These are phyloP conservation scores for Gastracanthus pulcherrimus DNA, from an alignment of 2,888 invertebrate genomes.

Conservation along the genomic window DNA sequence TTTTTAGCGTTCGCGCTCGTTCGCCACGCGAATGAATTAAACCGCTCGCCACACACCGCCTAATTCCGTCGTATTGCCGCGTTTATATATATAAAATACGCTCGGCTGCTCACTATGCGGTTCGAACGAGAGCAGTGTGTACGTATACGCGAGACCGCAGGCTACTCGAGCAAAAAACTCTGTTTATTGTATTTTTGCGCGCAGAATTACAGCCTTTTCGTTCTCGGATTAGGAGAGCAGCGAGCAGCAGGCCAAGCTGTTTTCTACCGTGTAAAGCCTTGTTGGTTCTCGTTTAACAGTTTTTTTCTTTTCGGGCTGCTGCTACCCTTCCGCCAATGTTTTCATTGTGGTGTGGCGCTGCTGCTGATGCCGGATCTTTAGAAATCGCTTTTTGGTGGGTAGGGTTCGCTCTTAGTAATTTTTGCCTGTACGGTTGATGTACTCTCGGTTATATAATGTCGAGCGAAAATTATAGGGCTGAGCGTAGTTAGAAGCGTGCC, in stretches of 20 bases:
- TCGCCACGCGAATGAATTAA: slow-evolving; percentile 29
- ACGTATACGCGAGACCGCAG: too few relatives aligned
- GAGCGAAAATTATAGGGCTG: slow-evolving; percentile 9
- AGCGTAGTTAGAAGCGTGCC: background rate
- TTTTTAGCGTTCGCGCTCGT: too few relatives aligned
- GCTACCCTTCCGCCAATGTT: background rate
- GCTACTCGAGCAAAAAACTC: slow-evolving; percentile 22
- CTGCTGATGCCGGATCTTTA: slow-evolving; percentile 21
- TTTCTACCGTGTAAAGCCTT: too few relatives aligned
- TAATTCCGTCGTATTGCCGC: too few relatives aligned
- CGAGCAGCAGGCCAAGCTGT: background rate
- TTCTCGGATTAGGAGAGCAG: background rate
- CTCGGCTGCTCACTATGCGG: too few relatives aligned
- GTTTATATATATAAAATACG: too few relatives aligned
- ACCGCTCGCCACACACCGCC: too few relatives aligned
- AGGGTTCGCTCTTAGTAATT: background rate
- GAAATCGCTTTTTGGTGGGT: too few relatives aligned
- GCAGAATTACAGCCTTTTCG: slow-evolving; percentile 12
- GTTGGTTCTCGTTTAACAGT: too few relatives aligned
- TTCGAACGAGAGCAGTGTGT: too few relatives aligned
- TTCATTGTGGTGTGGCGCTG: slow-evolving; percentile 17
- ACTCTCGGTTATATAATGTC: background rate
- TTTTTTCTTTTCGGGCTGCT: background rate
- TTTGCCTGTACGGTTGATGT: background rate
- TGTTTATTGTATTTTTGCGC: slow-evolving; percentile 30